These are phyloP conservation scores for Nysson spinosus DNA, from an alignment of 2,888 invertebrate species.

Conservation along the genomic window DNA sequence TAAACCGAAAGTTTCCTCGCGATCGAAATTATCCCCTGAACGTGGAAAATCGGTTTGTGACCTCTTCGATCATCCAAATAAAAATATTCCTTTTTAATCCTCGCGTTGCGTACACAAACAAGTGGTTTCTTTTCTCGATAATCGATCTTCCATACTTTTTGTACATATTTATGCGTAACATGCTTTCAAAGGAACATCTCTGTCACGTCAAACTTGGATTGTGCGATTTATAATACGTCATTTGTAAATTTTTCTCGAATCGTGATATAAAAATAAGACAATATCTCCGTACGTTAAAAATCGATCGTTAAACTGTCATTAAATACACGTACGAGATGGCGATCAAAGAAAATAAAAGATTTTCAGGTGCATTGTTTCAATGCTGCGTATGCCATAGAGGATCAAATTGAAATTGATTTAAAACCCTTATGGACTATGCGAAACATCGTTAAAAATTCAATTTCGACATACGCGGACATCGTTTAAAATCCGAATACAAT, in stretches of 20 bases:
- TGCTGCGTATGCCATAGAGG: slow-evolving; percentile 1
- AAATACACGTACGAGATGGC: neutral
- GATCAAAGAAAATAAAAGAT: slow-evolving; percentile 4
- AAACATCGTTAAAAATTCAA: slow-evolving; percentile 19
- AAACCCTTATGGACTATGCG: slow-evolving; percentile 7
- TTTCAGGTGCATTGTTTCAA: neutral
- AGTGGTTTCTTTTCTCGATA: slow-evolving; percentile 18
- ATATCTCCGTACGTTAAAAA: slow-evolving; percentile 21
- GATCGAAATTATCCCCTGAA: slow-evolving; percentile 6
- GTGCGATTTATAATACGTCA: slow-evolving; percentile 33
- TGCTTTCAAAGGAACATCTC: slow-evolving; percentile 45
- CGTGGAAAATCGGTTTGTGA: slow-evolving; percentile 9
- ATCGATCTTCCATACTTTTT: slow-evolving; percentile 33
- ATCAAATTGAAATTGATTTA: slow-evolving; percentile 11
- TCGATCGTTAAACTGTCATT: neutral
- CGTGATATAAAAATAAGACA: slow-evolving; percentile 41
- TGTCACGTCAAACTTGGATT: slow-evolving; percentile 33
- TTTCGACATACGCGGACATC: slow-evolving; percentile 3
- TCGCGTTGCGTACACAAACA: slow-evolving; percentile 27
- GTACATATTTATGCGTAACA: slow-evolving; percentile 45
- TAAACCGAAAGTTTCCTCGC: slow-evolving; percentile 13
- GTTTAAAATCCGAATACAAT: slow-evolving; percentile 21
- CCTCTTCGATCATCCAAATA: slow-evolving; percentile 12
- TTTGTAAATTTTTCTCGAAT: slow-evolving; percentile 16
- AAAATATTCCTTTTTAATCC: slow-evolving; percentile 24